Evolutionary conservation across 2,888 invertebrate genomes (phyloP), one percentile per base, ranked within the genome.

Genomic region (Acanthosepion esculentum): DNA sequence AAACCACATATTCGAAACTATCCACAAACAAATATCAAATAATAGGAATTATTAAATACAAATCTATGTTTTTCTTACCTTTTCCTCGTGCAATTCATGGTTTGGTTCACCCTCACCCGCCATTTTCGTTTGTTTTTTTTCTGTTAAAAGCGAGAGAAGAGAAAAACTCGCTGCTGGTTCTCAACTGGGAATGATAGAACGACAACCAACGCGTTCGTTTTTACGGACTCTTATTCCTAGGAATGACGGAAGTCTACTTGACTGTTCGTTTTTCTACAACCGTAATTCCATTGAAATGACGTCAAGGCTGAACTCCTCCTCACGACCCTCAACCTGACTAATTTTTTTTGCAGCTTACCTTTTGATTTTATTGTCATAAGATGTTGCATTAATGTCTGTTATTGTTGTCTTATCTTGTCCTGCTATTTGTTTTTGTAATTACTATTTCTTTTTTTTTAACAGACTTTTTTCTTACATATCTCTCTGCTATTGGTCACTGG

Each of bases 101-200:
- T 78, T 78, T 78, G 78, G 78, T 78, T 78, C 78, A n/a, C 78
- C 29, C 78, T 78, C 78, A 78, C 78, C 78, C 78, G 78, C 78
- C 78, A 78, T 78, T 78, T 78, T 78, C 78, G 78, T 29, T 12
- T 78, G 55, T 55, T 55, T 55, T 55, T 55, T 18, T 53, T 10
- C 15, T 55, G 50, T 50, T 15, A 20, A 15, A 55, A 55, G 55
- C 55, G 55, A 78, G n/a, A 78, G 78, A 78, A 78, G 78, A 78
- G n/a, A 78, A n/a, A 78, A 78, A 29, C n/a, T 78, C 29, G 78
- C n/a, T 78, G 78, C 78, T 78, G 29, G 23, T n/a, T n/a, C 78
- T 78, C 78, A n/a, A 78, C 78, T 78, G 78, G 78, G 78, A 78
- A 78, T 78, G 29, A n/a, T n/a, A 78, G n/a, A 78, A 78, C 78